Conservation (phyloP, 2,113 vertebrate species). For the Pimephales promelas region DNA sequence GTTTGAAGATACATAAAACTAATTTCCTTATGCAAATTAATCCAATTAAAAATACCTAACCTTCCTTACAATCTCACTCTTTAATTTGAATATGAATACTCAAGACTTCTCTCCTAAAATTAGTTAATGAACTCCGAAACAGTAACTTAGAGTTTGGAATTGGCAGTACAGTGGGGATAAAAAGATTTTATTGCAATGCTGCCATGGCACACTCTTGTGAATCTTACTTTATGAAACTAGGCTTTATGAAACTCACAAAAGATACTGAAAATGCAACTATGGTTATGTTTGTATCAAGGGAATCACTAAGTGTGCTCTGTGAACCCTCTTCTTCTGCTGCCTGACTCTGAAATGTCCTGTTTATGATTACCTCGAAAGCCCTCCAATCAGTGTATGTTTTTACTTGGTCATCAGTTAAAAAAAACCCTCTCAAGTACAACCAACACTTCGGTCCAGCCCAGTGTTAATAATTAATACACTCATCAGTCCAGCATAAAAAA, state of each 20-base stretch:
- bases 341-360: background rate
- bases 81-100: constrained; percentile 52
- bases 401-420: constrained; percentile 12
- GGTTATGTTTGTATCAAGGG: background rate
- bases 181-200: constrained; percentile 10
- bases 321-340: background rate
- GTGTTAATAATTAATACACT: constrained; percentile 19
- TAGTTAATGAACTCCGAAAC: constrained; percentile 48
- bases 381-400: constrained; percentile 35
- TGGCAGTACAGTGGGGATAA: constrained; percentile 16
- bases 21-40: constrained; percentile 65
- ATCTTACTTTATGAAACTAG: background rate
- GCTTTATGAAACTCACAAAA: background rate
- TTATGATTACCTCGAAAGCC: constrained; percentile 23
- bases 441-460: constrained; percentile 4
- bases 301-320: background rate
- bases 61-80: constrained; percentile 48
- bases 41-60: constrained; percentile 62
- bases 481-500: background rate
- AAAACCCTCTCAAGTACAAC: background rate
- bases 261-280: constrained; percentile 5
- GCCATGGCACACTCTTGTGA: background rate
- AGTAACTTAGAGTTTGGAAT: constrained; percentile 12
- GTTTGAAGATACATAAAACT: constrained; percentile 64
- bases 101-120: constrained; percentile 38